A percentile compares a stretch with the other conserved stretches of the same genome.
Conservation (phyloP, 2,888 invertebrate genomes). For the Bursaphelenchus okinawaensis region DNA sequence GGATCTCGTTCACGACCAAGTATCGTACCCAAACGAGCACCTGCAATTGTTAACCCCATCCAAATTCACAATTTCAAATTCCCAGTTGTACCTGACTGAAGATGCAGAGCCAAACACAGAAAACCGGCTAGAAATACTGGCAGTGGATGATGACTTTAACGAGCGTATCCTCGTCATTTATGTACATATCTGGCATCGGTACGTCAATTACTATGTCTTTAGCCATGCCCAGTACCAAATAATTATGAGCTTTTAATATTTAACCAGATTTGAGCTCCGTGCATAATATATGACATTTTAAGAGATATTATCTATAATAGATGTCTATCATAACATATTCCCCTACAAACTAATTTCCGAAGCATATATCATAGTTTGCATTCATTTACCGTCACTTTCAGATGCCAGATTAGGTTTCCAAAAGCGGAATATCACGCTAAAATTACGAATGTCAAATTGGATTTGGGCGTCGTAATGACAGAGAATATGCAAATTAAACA, state of each 20-base stretch:
- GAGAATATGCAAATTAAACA: not conserved
- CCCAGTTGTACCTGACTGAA: not conserved
- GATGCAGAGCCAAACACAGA: not conserved
- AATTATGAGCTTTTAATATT: not conserved
- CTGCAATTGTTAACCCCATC: not conserved
- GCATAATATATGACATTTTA: too few relatives aligned
- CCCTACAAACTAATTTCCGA: too few relatives aligned
- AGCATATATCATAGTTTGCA: too few relatives aligned
- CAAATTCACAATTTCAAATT: not conserved
- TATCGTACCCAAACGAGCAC: not conserved
- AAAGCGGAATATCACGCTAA: not conserved
- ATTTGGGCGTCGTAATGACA: not conserved
- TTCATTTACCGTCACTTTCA: not conserved
- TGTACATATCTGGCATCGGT: not conserved
- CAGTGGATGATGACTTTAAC: not conserved
- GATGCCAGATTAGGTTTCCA: not conserved
- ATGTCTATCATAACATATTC: too few relatives aligned
- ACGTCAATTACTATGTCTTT: too few relatives aligned
- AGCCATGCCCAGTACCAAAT: too few relatives aligned
- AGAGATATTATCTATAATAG: too few relatives aligned
- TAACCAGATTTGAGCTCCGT: too few relatives aligned
- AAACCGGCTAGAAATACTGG: not conserved
- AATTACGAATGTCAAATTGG: not conserved
- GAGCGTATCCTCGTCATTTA: not conserved
- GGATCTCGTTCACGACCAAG: not conserved